phyloP scores from a whole-genome alignment of 2,888 invertebrate genomes.

The Crematogaster levior region DNA sequence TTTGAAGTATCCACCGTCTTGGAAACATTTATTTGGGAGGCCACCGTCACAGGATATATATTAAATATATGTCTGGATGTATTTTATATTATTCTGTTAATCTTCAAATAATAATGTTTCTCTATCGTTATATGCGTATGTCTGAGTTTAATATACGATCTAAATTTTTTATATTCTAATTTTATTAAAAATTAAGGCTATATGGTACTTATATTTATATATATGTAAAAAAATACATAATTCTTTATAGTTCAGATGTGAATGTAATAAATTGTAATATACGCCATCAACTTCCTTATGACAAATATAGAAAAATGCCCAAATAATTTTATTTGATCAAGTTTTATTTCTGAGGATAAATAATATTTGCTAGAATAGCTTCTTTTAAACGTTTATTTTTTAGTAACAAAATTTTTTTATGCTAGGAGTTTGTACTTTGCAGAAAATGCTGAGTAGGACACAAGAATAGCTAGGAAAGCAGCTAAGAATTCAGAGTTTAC shows the following conservation, averaged over 20 bases:
- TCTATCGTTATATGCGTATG: background rate
- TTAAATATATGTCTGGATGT: constrained; percentile 80
- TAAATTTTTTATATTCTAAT: background rate
- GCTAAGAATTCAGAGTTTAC: constrained; percentile 97
- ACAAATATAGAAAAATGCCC: background rate
- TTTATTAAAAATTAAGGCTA: background rate
- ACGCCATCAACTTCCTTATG: background rate
- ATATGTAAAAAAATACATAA: background rate
- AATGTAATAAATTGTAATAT: background rate
- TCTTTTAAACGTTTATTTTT: constrained; percentile 30
- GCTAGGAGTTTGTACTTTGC: constrained; percentile 93
- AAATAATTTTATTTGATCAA: constrained; percentile 35
- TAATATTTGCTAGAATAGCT: background rate
- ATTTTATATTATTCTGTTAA: constrained; percentile 10
- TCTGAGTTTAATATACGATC: background rate
- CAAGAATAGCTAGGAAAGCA: constrained; percentile 90
- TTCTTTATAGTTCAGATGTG: background rate
- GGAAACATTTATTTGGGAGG: constrained; percentile 91
- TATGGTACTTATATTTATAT: background rate
- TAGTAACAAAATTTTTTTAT: constrained; percentile 84
- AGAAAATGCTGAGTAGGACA: constrained; percentile 95
- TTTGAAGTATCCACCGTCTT: constrained; percentile 90
- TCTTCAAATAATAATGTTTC: constrained; percentile 23
- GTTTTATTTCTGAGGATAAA: constrained; percentile 20
- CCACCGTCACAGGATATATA: constrained; percentile 89